Base-by-base conservation (phyloP, 2,888 invertebrate genomes). In the Drosophila acutilabella region DNA sequence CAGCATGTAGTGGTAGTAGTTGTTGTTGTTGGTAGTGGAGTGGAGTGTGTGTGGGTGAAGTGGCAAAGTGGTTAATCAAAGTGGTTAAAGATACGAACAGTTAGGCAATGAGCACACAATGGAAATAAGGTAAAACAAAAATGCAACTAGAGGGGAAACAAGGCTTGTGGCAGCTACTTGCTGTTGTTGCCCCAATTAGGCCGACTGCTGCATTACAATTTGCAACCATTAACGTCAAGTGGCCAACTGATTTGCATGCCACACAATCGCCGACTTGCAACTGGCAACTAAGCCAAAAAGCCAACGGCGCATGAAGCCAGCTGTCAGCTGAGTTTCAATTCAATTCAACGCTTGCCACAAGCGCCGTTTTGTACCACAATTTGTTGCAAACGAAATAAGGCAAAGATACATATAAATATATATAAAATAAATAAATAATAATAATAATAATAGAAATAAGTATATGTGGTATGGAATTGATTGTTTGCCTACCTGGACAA, bases 401-500 rank as follows among this genome's bases (percentile, higher is more conserved):
- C 33, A 30, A 50, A 52, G 52, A 33, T 59, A 40, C 44, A 44
- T 68, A 48, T 42, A 23, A 53, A 51, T 52, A 60, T 65, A 51
- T 47, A 59, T 33, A 26, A 60, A 36, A 61, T 36, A 53, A 26
- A 38, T n/a, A n/a, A n/a, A n/a, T n/a, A n/a, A n/a, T n/a, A n/a
- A n/a, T 53, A 38, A 56, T 56, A 51, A 54, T 14, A 33, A 62
- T 47, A 50, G 30, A 52, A 30, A 16, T 16, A 42, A 50, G 16
- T 11, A 23, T 23, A 48, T 58, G 47, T 36, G 40, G 57, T 16
- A 41, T 50, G 48, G 26, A 50, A 18, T 62, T 18, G 62, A 56
- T 47, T 53, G 79, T 66, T 72, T 76, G 78, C 90, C 91, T 91
- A 93, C 93, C 92, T 93, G 78, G 92, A 91, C 80, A 92, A 87